phyloP scores from a whole-genome alignment of 2,113 vertebrate species.

The Nyctereutes procyonoides region DNA sequence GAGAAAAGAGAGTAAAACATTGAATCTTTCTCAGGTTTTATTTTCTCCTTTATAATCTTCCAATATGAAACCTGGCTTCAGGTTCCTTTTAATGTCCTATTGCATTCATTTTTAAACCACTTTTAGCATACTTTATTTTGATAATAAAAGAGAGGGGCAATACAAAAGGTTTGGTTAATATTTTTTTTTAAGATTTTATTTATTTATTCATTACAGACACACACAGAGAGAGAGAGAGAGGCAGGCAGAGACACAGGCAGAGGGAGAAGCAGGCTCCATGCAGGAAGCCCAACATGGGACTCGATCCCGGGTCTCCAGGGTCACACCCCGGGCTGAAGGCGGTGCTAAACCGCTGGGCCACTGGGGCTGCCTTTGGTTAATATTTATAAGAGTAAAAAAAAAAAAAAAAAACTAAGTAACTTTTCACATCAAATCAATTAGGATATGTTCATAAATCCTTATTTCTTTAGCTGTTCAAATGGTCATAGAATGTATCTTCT shows the following conservation, averaged over 20 bases:
- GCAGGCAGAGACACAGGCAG: too few relatives aligned
- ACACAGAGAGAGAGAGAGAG: too few relatives aligned
- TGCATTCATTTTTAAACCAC: background rate
- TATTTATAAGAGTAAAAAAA: too few relatives aligned
- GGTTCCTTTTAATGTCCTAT: conserved; percentile 13
- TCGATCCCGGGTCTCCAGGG: too few relatives aligned
- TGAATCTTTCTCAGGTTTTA: background rate
- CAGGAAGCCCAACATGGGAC: too few relatives aligned
- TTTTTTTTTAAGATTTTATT: background rate
- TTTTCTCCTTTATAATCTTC: conserved; percentile 45
- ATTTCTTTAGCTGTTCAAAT: background rate
- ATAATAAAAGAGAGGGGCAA: background rate
- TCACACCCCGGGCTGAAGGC: too few relatives aligned
- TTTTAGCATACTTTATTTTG: background rate
- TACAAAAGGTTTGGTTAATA: background rate
- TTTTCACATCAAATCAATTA: background rate
- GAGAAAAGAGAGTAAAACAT: conserved; percentile 25
- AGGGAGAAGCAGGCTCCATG: too few relatives aligned
- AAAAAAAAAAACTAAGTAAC: too few relatives aligned
- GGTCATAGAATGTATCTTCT: background rate
- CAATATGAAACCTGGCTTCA: background rate
- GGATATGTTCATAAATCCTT: background rate
- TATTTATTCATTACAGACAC: too few relatives aligned
- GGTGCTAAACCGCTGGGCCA: too few relatives aligned
- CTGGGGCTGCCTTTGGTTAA: too few relatives aligned